These are phyloP conservation scores for Trichopria drosophilae DNA, from an alignment of 2,888 invertebrate genomes.

Conservation along the genomic window DNA sequence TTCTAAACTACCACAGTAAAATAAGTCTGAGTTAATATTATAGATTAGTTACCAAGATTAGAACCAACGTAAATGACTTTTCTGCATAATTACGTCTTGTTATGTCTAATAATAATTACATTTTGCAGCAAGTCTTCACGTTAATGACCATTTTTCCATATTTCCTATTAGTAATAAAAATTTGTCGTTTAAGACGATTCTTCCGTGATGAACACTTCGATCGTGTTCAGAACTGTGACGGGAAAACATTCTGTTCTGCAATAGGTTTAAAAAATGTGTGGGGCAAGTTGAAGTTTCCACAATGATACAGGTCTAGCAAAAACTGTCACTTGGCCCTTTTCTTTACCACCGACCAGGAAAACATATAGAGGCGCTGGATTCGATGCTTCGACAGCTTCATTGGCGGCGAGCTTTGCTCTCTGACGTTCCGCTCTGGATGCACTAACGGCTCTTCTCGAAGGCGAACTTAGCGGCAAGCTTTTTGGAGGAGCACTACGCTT, in stretches of 20 bases:
- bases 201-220: too few species aligned
- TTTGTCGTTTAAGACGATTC: too few species aligned
- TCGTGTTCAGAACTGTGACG: too few species aligned
- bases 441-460: slow-evolving; percentile 62
- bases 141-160: too few species aligned
- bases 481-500: slow-evolving; percentile 59
- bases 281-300: slow-evolving; percentile 72
- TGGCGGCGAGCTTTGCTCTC: slow-evolving; percentile 51
- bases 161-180: too few species aligned
- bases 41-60: too few species aligned
- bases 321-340: slow-evolving; percentile 75
- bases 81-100: too few species aligned
- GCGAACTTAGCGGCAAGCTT: slow-evolving; percentile 59
- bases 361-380: slow-evolving; percentile 64
- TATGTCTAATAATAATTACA: too few species aligned
- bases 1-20: too few species aligned
- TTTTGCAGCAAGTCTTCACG: too few species aligned
- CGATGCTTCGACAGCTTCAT: slow-evolving; percentile 44
- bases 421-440: slow-evolving; percentile 63
- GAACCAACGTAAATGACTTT: too few species aligned
- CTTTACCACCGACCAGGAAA: slow-evolving; percentile 78
- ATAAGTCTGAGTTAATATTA: too few species aligned
- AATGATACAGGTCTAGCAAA: slow-evolving; percentile 77
- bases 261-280: slow-evolving; percentile 52
- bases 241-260: not conserved